Base-by-base conservation (phyloP, 1,140 invertebrate species). In the Sycophaga agraensis region DNA sequence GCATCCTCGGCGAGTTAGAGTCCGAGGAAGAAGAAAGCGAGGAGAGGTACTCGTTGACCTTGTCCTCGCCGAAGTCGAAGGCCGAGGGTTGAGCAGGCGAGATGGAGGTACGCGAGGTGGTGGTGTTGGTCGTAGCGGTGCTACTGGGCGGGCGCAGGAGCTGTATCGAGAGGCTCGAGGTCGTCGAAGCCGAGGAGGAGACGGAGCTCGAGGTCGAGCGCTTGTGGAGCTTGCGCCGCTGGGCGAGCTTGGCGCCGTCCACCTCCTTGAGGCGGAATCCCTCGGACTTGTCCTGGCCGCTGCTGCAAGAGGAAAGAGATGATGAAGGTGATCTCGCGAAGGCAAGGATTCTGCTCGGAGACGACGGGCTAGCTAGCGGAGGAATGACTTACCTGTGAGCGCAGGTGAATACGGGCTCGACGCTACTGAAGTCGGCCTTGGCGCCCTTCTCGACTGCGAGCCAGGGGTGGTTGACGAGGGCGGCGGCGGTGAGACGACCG, bases 261-360 rank as follows among this genome's bases (percentile, higher is more conserved):
- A 80, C 86, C 63, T 81, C 85, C 70, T 88, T 84, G n/a, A 91
- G 72, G 26, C 88, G 78, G 73, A 92, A 92, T 5, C 90, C 89
- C 68, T 89, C 86, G 19, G 83, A 72, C 42, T 88, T 84, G 8
- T 89, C 89, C 69, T 89, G 72, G 83, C 82, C 66, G 89, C 84
- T 3, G 88, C 87, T 17, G 22, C 24, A 11, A 16, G 12, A 26
- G n/a, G 1, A 46, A 46, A 46, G n/a, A n/a, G n/a, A n/a, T n/a
- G n/a, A n/a, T n/a, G n/a, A n/a, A n/a, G n/a, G n/a, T n/a, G n/a
- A n/a, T n/a, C n/a, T n/a, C n/a, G n/a, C n/a, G n/a, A n/a, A n/a
- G n/a, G n/a, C n/a, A n/a, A n/a, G n/a, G n/a, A n/a, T n/a, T n/a
- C n/a, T n/a, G n/a, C n/a, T n/a, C n/a, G n/a, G n/a, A n/a, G n/a